Evolutionary conservation across 1,140 invertebrate genomes (phyloP).

Genomic region (Meloidogyne floridensis): DNA sequence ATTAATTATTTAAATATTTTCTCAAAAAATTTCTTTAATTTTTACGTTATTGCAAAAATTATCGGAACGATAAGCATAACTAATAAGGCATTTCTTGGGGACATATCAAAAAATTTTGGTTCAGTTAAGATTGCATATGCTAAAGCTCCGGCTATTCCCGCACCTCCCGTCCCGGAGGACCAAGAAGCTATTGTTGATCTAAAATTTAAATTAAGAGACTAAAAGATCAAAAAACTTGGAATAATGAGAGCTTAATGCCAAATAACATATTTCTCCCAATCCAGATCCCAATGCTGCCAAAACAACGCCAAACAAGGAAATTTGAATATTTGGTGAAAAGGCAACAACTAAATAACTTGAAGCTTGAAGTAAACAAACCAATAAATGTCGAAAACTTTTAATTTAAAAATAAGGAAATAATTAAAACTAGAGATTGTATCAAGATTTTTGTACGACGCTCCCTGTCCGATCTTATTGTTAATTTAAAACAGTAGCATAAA

Average conservation of each 20-base stretch:
- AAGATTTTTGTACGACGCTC: too few species aligned
- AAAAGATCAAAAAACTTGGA: slow-evolving; percentile 29
- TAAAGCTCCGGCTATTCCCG: slow-evolving; percentile 58
- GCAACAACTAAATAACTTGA: slow-evolving; percentile 40
- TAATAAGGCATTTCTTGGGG: slow-evolving; percentile 41
- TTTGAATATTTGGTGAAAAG: slow-evolving; percentile 36
- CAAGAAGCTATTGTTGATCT: slow-evolving; percentile 54
- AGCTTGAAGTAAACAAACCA: slow-evolving; percentile 46
- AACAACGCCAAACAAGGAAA: slow-evolving; percentile 48
- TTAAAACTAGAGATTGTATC: background rate
- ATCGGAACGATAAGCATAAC: slow-evolving; percentile 50
- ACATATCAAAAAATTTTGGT: slow-evolving; percentile 40
- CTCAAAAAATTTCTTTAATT: background rate
- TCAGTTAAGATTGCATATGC: slow-evolving; percentile 48
- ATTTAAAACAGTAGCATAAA: too few species aligned
- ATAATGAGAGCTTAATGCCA: slow-evolving; percentile 43
- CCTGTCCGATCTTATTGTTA: too few species aligned
- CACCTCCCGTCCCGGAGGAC: slow-evolving; percentile 55
- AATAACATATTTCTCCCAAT: slow-evolving; percentile 45
- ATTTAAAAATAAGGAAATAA: background rate
- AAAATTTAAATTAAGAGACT: slow-evolving; percentile 10
- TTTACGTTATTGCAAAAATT: slow-evolving; percentile 47
- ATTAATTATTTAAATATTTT: background rate
- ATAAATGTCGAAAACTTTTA: slow-evolving; percentile 41
- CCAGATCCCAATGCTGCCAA: slow-evolving; percentile 46